Percentiles rank a stretch among this genome's conserved stretches.
Conservation (phyloP, 2,113 vertebrate genomes). For the Falco punctatus region DNA sequence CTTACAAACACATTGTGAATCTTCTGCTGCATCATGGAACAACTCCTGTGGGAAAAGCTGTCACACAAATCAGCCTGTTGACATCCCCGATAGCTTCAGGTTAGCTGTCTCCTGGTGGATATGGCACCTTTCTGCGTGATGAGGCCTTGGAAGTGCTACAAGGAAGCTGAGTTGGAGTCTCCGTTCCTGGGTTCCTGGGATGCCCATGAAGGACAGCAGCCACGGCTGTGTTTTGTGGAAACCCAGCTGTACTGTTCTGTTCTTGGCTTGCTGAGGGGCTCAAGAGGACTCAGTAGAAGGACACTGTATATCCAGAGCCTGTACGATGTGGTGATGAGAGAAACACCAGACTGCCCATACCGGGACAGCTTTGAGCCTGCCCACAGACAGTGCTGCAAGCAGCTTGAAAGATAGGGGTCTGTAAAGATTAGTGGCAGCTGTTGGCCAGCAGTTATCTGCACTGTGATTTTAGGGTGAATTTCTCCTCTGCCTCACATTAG, state of each 20-base stretch:
- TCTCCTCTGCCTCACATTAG: not conserved
- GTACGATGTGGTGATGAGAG: not conserved
- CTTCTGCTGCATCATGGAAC: not conserved
- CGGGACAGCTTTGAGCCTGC: not conserved
- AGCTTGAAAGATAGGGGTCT: not conserved
- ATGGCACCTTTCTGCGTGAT: not conserved
- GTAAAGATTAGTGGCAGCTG: not conserved
- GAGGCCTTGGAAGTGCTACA: not conserved
- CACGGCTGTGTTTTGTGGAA: not conserved
- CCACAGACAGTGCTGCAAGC: not conserved
- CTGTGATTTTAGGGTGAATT: not conserved
- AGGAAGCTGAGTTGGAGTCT: not conserved
- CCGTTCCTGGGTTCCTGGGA: not conserved
- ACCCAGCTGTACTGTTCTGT: not conserved
- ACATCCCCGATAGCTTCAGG: not conserved
- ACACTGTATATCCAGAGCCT: not conserved
- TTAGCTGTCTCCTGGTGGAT: too few species aligned
- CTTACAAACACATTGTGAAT: not conserved
- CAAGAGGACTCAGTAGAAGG: not conserved
- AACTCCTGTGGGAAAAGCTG: not conserved
- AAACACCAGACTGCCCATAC: not conserved
- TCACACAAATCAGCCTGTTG: not conserved
- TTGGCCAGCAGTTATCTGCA: not conserved
- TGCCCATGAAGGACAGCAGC: rapidly evolving
- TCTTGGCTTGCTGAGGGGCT: not conserved